Evolutionary conservation across 1,140 invertebrate species (phyloP).

Genomic region (Galendromus occidentalis): DNA sequence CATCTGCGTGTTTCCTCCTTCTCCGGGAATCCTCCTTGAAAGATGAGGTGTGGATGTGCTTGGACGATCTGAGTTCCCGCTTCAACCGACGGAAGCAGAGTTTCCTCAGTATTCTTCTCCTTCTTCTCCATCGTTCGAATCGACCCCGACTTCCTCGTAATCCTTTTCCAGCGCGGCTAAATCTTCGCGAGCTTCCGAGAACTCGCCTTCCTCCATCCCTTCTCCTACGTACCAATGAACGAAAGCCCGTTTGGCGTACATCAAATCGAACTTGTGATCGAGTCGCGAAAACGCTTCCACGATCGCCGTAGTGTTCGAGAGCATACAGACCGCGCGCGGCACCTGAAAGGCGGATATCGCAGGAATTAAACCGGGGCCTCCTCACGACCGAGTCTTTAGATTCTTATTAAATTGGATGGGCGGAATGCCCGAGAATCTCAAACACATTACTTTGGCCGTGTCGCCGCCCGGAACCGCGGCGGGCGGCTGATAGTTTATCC

Average conservation of each 20-base stretch:
- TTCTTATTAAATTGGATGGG: no score
- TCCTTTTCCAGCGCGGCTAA: constrained; percentile 40
- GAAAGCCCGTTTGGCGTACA: constrained; percentile 30
- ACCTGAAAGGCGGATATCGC: constrained; percentile 15
- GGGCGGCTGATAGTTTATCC: constrained; percentile 27
- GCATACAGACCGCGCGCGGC: background rate
- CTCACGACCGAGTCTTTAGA: no score
- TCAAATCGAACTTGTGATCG: constrained; percentile 28
- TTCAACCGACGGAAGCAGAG: no score
- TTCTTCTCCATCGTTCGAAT: constrained; percentile 34
- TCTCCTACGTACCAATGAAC: constrained; percentile 45
- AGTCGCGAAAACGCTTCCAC: constrained; percentile 29
- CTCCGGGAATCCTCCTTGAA: no score
- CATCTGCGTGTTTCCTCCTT: no score
- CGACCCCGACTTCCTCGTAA: constrained; percentile 42
- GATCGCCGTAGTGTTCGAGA: constrained; percentile 26
- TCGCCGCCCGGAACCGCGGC: constrained; percentile 16
- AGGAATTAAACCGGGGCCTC: no score
- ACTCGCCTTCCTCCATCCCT: constrained; percentile 56
- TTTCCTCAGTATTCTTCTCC: constrained; percentile 26
- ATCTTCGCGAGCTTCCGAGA: constrained; percentile 48
- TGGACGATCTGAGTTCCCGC: no score
- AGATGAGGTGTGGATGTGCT: no score
- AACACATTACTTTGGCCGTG: background rate
- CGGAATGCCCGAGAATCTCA: no score